phyloP scores from a whole-genome alignment of 2,113 vertebrate species.

The Lanius collurio region DNA sequence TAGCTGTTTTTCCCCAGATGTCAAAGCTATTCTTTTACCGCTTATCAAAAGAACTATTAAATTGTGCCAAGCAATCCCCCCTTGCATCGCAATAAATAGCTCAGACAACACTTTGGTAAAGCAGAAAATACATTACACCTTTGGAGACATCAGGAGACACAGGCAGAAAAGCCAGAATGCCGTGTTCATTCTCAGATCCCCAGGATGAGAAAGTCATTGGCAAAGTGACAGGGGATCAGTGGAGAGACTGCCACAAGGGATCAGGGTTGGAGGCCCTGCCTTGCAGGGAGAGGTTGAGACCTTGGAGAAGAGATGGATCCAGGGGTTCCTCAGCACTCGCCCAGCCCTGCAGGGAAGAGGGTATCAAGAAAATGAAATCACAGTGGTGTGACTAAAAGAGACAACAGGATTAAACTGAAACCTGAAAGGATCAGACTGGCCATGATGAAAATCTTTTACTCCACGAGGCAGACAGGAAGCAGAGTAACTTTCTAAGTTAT shows the following conservation, averaged over 20 bases:
- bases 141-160: accelerated
- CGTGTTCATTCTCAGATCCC: accelerated
- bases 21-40: background rate
- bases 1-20: background rate
- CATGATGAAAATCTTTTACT: background rate
- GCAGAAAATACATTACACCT: background rate
- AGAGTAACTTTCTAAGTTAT: background rate
- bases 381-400: background rate
- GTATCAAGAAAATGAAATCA: background rate
- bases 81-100: background rate
- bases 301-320: background rate
- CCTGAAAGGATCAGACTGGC: background rate
- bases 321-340: background rate
- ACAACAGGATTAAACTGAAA: background rate
- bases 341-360: background rate
- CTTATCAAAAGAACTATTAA: background rate
- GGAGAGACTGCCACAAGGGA: accelerated
- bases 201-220: background rate
- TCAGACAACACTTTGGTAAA: background rate
- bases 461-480: background rate
- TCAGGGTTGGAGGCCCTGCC: background rate
- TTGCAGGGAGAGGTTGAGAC: background rate
- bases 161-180: background rate
- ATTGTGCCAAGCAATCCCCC: background rate
- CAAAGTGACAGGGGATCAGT: background rate